Base-by-base conservation (phyloP, 2,113 vertebrate genomes). In the Leptobrachium ailaonicum region DNA sequence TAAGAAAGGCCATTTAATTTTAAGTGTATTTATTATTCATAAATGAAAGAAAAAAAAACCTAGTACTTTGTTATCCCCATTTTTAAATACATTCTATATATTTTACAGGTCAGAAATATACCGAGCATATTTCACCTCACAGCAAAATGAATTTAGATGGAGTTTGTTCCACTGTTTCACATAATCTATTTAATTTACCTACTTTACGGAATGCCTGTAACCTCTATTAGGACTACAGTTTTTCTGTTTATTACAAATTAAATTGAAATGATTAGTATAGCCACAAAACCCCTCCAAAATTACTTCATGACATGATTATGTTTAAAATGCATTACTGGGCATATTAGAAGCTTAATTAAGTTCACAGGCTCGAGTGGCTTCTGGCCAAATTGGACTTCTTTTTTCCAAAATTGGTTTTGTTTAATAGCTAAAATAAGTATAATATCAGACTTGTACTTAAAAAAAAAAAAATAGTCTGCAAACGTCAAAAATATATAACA, bases 331-430 rank as follows among this genome's bases (percentile, higher is more conserved):
- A 85, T 88, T 88, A 86, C 66, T 53, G 82, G 74, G 76, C 66
- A 68, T 87, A 85, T 86, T 86, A 84, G 83, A 83, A 82, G 63
- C 60, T 40, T 88, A 85, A 87, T 85, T 86, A 85, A 82, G 72
- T 84, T 84, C 63, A 68, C 75, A 73, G 72, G 58, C 73, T 85
- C 76, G 43, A 0, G 0, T 77, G 84, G 85, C 72, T 69, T 78
- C 53, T 75, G 82, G 75, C 60, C 71, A 82, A 75, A 82, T 76
- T 41, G 77, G 73, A 73, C 42, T 66, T 73, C 13, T 60, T 60
- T 60, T 60, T 60, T 5, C 8, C 43, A 10, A 60, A 40, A 41
- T 2, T 63, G 11, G 47, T 71, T 56, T 71, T 40, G 32, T 71
- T 63, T 71, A 71, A 70, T 10, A 12, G 14, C 42, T 63, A 63